Evolutionary conservation across 2,888 invertebrate genomes (phyloP).

Genomic region (Orthosia cruda): DNA sequence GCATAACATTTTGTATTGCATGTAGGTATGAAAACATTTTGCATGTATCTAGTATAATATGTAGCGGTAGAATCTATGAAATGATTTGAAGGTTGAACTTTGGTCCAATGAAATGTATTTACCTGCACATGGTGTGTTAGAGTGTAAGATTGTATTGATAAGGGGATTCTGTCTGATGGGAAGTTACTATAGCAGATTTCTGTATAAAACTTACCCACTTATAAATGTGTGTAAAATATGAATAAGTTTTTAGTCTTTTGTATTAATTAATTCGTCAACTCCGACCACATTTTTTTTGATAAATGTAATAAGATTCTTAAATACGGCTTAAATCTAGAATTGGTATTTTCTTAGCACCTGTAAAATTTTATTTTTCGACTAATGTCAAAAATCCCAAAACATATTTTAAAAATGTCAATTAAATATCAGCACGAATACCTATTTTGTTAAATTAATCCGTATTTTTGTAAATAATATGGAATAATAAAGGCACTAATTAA

Average conservation of each 20-base stretch:
- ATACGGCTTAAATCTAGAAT: conserved; percentile 6
- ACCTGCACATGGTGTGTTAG: conserved; percentile 89
- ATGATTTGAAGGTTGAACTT: conserved; percentile 90
- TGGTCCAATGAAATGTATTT: conserved; percentile 91
- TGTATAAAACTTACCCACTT: conserved; percentile 45
- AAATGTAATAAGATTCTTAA: not conserved
- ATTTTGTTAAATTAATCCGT: conserved; percentile 20
- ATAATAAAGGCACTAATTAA: conserved; percentile 72
- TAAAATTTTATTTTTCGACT: conserved; percentile 28
- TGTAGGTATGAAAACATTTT: conserved; percentile 68
- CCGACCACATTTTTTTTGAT: conserved; percentile 16
- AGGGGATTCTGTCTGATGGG: conserved; percentile 58
- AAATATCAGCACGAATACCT: conserved; percentile 23
- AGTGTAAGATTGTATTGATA: conserved; percentile 73
- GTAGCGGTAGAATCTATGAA: conserved; percentile 75
- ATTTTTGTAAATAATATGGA: conserved; percentile 65
- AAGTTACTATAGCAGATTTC: conserved; percentile 50
- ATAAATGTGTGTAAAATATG: conserved; percentile 51
- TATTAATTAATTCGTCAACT: conserved; percentile 47
- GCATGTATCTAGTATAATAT: conserved; percentile 65
- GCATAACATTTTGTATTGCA: conserved; percentile 68
- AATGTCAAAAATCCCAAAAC: not conserved
- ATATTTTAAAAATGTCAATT: conserved; percentile 65
- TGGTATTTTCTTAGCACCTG: conserved; percentile 29
- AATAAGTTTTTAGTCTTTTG: conserved; percentile 44